Conservation (phyloP, 2,797 vertebrate species). For the Gallinago nigripennis region DNA sequence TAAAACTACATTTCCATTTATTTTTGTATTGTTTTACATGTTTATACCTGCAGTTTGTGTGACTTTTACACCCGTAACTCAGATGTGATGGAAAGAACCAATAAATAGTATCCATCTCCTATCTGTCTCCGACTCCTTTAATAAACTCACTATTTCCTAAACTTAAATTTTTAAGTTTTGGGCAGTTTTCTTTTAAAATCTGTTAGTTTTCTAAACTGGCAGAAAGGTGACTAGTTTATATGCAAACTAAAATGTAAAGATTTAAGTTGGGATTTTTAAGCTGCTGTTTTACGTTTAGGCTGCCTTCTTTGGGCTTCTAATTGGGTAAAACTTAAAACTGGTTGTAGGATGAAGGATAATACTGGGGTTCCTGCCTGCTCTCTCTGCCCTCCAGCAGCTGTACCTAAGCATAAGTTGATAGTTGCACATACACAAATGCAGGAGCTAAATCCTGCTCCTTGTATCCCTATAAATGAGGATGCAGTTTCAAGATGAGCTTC, state of each 20-base stretch:
- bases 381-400: neutral
- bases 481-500: neutral
- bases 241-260: neutral
- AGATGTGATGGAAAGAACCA: slow-evolving; percentile 76
- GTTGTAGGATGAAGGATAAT: neutral
- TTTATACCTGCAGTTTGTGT: slow-evolving; percentile 82
- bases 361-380: neutral
- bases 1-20: slow-evolving; percentile 78
- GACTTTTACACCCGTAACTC: slow-evolving; percentile 80
- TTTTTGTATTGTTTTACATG: slow-evolving; percentile 85
- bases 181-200: neutral
- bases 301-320: neutral
- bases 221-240: neutral
- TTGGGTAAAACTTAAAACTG: neutral
- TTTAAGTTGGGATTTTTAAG: neutral
- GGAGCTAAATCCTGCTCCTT: neutral
- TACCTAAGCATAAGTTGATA: accelerated
- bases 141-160: neutral
- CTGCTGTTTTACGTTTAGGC: neutral
- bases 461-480: accelerated
- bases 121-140: neutral
- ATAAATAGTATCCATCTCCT: slow-evolving; percentile 75
- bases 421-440: neutral
- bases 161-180: neutral
- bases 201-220: neutral